Conservation (phyloP, 2,888 invertebrate species). For the Mythimna impura region DNA sequence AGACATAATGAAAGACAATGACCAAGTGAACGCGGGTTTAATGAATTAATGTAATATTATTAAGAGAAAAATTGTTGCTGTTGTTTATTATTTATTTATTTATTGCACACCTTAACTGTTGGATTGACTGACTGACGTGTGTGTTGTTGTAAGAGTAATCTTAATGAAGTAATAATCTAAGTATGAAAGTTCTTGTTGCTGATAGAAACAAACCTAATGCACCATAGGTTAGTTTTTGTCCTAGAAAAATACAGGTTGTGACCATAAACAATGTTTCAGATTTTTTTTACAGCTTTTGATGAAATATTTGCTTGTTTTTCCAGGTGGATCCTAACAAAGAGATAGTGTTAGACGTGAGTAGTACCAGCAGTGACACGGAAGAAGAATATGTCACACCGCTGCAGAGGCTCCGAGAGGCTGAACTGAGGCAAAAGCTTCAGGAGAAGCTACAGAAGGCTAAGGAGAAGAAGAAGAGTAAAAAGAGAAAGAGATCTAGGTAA, state of each 20-base stretch:
- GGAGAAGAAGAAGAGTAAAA: slow-evolving; percentile 88
- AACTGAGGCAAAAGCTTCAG: slow-evolving; percentile 93
- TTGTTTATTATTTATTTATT: no score
- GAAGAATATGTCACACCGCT: slow-evolving; percentile 96
- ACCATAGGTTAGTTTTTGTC: neutral
- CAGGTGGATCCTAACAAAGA: slow-evolving; percentile 97
- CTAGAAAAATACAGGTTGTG: no score
- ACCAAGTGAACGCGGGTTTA: no score
- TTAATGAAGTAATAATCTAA: neutral
- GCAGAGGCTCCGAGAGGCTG: slow-evolving; percentile 94
- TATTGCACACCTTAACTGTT: no score
- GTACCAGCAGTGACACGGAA: slow-evolving; percentile 97
- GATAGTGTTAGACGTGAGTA: slow-evolving; percentile 97
- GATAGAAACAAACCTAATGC: neutral
- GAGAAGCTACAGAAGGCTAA: slow-evolving; percentile 91
- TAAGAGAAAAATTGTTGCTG: neutral
- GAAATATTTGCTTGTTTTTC: neutral
- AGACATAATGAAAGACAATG: no score
- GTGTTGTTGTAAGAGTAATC: neutral
- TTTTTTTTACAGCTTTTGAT: neutral
- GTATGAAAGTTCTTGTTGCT: no score
- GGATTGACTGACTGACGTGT: no score
- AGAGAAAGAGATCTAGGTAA: slow-evolving; percentile 78
- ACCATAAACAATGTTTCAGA: neutral
- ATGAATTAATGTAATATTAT: neutral